Base-by-base conservation (phyloP, 2,888 invertebrate genomes). In the Protodeltote pygarga region DNA sequence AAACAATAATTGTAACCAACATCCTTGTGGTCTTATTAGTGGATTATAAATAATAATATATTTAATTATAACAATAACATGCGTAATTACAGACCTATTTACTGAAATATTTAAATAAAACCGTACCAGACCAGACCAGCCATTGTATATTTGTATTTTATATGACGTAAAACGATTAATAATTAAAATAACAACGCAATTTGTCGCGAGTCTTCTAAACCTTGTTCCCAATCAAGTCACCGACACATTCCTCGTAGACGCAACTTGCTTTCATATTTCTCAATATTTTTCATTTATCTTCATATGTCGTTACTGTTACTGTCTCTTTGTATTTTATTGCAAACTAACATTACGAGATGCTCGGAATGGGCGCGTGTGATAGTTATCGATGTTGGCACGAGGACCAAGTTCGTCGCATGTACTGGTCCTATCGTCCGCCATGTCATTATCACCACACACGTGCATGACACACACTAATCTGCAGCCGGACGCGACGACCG, bases 1-100 rank as follows among this genome's bases (percentile, higher is more conserved):
- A 37, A 25, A 42, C 23, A 45, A 44, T 25, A 40, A 28, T 21
- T 31, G 17, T 31, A 29, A 42, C 44, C 13, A 40, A 20, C 33
- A 51, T 51, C 67, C 42, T 63, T 41, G 40, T 32, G 24, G 41
- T 39, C 25, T 32, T 28, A 13, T 40, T 54, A 35, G 19, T n/a
- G 17, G 28, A 35, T 29, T 57, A 21, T 35, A 51, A 32, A 47
- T 25, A 19, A 8, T 16, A 5, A 23, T 25, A 19, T 20, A 11
- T 17, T 31, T 23, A 35, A 23, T 13, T 29, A 16, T 19, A 21
- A 6, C 27, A 25, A 15, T 21, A 19, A 35, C 6, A 8, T 20
- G 11, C 14, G 5, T 11, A 15, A 14, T 10, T 28, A 29, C 13
- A 28, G 15, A 17, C 9, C 9, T 34, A 20, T 42, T 33, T 24